These are phyloP conservation scores for Bujurquina vittata DNA, from an alignment of 2,113 vertebrate genomes.

Conservation along the genomic window DNA sequence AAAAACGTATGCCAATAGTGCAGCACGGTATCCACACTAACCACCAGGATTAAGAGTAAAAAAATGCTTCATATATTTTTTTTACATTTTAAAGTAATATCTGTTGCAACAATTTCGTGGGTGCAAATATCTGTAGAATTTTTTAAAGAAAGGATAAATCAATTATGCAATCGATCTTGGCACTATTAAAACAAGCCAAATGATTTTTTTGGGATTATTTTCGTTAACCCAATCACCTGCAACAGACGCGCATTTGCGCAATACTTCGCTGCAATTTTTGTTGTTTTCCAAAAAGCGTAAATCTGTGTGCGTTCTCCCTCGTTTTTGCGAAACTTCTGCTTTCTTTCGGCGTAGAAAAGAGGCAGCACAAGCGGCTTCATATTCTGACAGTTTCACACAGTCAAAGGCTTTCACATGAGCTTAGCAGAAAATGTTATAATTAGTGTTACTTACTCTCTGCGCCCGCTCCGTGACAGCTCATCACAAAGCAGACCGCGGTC, in stretches of 20 bases:
- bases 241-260: neutral
- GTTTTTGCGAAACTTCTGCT: neutral
- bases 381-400: neutral
- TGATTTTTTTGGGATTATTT: neutral
- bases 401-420: neutral
- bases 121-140: neutral
- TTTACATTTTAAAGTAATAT: neutral
- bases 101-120: neutral
- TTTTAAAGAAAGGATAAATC: neutral
- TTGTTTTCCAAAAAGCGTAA: neutral
- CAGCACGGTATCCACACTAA: neutral
- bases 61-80: neutral
- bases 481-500: constrained; percentile 64
- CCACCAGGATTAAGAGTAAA: neutral
- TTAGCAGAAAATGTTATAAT: neutral
- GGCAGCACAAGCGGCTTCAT: neutral
- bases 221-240: neutral
- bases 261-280: neutral
- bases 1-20: constrained; percentile 11
- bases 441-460: constrained; percentile 79
- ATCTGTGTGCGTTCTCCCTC: neutral
- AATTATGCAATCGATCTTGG: neutral
- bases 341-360: neutral
- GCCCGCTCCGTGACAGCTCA: constrained; percentile 70
- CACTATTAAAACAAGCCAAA: neutral